A percentile compares a stretch with the other conserved stretches of the same genome.
These are phyloP conservation scores for Rousettus madagascariensis DNA, from an alignment of 2,797 vertebrate species.

Conservation along the genomic window DNA sequence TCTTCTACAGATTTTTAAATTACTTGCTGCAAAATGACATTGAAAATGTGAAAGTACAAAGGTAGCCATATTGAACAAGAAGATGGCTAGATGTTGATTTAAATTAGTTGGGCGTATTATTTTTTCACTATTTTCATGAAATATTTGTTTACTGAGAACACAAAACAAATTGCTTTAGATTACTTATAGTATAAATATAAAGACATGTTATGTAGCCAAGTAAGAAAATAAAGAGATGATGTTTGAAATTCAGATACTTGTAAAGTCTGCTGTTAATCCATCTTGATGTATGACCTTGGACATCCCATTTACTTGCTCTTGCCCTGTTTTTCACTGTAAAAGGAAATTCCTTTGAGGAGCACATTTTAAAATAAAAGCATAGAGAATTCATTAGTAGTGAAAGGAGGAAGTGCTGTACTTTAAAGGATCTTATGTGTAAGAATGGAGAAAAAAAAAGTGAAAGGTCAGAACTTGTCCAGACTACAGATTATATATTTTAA, in stretches of 20 bases:
- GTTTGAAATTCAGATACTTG: background rate
- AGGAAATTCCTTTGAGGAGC: background rate
- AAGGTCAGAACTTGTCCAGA: background rate
- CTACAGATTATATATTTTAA: background rate
- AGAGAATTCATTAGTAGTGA: background rate
- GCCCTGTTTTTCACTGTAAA: constrained; percentile 6
- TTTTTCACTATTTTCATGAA: background rate
- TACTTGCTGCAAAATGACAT: background rate
- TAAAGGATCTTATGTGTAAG: background rate
- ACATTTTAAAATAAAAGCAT: background rate
- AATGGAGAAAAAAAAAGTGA: background rate
- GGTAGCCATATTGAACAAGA: background rate
- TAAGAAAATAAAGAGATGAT: background rate
- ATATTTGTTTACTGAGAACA: constrained; percentile 22
- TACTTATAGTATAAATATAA: background rate
- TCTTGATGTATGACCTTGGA: background rate
- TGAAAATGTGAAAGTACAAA: background rate
- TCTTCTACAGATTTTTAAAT: background rate
- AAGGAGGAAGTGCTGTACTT: background rate
- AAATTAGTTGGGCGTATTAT: background rate
- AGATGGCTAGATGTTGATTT: background rate
- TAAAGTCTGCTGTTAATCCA: background rate
- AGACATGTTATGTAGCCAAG: background rate
- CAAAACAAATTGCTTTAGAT: background rate
- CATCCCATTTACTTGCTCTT: background rate